Evolutionary conservation across 2,888 invertebrate genomes (phyloP).

Genomic region (Spisula subtruncata): DNA sequence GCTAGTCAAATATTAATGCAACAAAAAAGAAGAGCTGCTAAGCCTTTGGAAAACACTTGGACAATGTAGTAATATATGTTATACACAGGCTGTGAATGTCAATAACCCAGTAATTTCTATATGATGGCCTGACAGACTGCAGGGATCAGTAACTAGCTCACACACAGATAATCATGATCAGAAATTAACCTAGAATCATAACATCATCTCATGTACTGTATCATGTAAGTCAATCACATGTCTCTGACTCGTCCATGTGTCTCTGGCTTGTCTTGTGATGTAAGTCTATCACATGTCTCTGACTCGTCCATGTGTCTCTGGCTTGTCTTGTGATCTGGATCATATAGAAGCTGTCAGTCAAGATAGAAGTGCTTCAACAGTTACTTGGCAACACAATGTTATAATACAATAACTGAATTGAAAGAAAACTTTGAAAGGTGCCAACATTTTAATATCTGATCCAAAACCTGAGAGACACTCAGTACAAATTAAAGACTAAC

Average conservation of each 20-base stretch:
- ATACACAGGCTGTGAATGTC: no score
- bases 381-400: neutral
- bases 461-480: neutral
- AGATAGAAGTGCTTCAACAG: neutral
- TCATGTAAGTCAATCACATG: neutral
- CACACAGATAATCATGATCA: neutral
- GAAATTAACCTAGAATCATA: neutral
- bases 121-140: neutral
- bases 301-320: neutral
- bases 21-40: no score
- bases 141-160: neutral
- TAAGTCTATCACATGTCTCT: no score
- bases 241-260: neutral
- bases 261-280: neutral
- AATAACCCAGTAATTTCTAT: no score
- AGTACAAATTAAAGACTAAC: neutral
- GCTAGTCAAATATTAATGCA: no score
- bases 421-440: slow-evolving; percentile 15
- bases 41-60: no score
- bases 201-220: no score
- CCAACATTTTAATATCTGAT: neutral
- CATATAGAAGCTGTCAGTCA: neutral
- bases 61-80: no score
- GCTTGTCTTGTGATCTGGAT: neutral
- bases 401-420: neutral